Conservation (phyloP, 2,113 vertebrate genomes). For the Rhizomys pruinosus region DNA sequence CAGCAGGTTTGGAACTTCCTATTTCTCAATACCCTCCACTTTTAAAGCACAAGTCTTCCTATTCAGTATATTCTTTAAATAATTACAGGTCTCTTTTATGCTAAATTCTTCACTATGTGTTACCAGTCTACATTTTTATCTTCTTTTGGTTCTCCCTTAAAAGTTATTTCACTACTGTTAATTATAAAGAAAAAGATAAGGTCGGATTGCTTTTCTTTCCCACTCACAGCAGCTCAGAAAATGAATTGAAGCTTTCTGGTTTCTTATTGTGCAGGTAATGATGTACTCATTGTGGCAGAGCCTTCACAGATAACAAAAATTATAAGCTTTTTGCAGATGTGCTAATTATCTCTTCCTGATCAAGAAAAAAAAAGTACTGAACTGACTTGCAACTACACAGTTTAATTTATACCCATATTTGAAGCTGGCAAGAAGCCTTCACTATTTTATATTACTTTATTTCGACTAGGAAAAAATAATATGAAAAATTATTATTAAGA, state of each 20-base stretch:
- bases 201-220: constrained; percentile 75
- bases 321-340: constrained; percentile 79
- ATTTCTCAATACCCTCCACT: background rate
- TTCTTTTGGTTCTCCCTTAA: constrained; percentile 72
- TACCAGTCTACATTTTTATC: constrained; percentile 76
- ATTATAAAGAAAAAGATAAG: constrained; percentile 78
- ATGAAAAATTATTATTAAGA: constrained; percentile 80
- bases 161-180: constrained; percentile 77
- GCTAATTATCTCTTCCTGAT: constrained; percentile 83
- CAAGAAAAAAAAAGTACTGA: constrained; percentile 72
- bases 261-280: constrained; percentile 83
- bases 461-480: constrained; percentile 76
- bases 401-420: constrained; percentile 75
- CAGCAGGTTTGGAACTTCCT: background rate
- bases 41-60: constrained; percentile 51
- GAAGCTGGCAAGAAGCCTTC: constrained; percentile 69
- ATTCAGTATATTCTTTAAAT: constrained; percentile 63
- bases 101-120: constrained; percentile 67
- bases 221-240: constrained; percentile 69
- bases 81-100: constrained; percentile 77
- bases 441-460: constrained; percentile 76
- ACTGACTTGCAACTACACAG: constrained; percentile 65
- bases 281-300: constrained; percentile 82
- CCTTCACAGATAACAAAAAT: constrained; percentile 85
- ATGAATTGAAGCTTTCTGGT: constrained; percentile 75